Percentiles rank a stretch among this genome's conserved stretches.
Conservation (phyloP, 2,888 invertebrate species). For the Agonopterix alstromeriana region DNA sequence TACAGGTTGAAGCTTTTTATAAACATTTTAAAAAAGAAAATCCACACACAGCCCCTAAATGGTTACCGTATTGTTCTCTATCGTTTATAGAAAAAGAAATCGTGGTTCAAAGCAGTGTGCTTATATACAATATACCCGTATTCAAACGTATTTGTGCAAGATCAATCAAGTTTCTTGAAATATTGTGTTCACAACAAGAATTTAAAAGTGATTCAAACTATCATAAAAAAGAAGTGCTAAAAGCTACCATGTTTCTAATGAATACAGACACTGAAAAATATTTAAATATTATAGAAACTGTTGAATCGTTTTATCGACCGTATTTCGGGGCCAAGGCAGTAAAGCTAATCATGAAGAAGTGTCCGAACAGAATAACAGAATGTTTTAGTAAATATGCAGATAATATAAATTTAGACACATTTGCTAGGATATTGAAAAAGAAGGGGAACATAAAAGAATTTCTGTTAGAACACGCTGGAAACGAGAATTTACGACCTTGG, state of each 20-base stretch:
- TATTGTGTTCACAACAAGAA: slow-evolving; percentile 4
- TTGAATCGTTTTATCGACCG: slow-evolving; percentile 10
- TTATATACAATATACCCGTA: slow-evolving; percentile 6
- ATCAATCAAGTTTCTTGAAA: slow-evolving; percentile 32
- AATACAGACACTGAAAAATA: slow-evolving; percentile 30
- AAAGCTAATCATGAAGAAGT: slow-evolving; percentile 38
- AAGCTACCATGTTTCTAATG: slow-evolving; percentile 19
- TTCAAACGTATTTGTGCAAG: slow-evolving; percentile 38
- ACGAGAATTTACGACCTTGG: slow-evolving; percentile 17
- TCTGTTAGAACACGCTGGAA: slow-evolving; percentile 1
- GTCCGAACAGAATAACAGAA: slow-evolving; percentile 32
- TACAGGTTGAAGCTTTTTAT: too few species aligned
- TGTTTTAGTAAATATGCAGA: slow-evolving; percentile 34
- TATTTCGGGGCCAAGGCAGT: slow-evolving; percentile 37
- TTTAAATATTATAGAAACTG: slow-evolving; percentile 32
- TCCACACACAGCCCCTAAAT: slow-evolving; percentile 30
- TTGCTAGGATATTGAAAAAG: slow-evolving; percentile 36
- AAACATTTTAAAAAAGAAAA: slow-evolving; percentile 25
- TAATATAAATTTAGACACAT: slow-evolving; percentile 35
- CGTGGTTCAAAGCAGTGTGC: slow-evolving; percentile 10
- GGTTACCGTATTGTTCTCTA: slow-evolving; percentile 48
- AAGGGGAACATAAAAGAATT: slow-evolving; percentile 17
- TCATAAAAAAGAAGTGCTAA: slow-evolving; percentile 4
- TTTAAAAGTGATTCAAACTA: not conserved
- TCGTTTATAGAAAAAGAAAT: slow-evolving; percentile 36